Conservation (phyloP, 2,113 vertebrate species). For the Cheilinus undulatus region DNA sequence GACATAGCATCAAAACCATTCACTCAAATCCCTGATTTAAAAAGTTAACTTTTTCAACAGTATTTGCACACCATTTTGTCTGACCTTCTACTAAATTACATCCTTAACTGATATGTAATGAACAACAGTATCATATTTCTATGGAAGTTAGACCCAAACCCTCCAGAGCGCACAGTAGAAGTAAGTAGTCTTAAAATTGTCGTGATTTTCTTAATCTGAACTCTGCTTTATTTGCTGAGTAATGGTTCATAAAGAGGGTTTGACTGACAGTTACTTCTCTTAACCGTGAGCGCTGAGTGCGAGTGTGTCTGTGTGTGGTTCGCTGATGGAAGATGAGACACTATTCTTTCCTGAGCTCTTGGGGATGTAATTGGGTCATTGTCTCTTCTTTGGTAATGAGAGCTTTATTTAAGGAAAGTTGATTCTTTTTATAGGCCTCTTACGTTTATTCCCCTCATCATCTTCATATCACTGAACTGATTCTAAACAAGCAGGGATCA, state of each 20-base stretch:
- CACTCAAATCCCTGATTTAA: too few relatives aligned
- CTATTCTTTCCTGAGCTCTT: constrained; percentile 43
- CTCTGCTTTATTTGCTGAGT: not conserved
- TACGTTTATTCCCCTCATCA: constrained; percentile 12
- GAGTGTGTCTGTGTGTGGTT: not conserved
- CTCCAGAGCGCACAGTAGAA: too few relatives aligned
- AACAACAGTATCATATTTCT: too few relatives aligned
- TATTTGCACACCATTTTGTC: too few relatives aligned
- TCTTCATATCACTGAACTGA: not conserved
- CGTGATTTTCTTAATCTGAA: not conserved
- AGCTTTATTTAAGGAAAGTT: constrained; percentile 7
- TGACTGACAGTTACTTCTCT: constrained; percentile 6
- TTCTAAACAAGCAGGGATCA: constrained; percentile 19
- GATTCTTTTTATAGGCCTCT: constrained; percentile 15
- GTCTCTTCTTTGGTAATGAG: constrained; percentile 53
- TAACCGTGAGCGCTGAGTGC: not conserved
- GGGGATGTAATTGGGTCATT: constrained; percentile 57
- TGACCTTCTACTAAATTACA: too few relatives aligned
- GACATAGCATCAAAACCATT: too few relatives aligned
- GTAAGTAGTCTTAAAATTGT: not conserved
- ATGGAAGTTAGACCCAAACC: too few relatives aligned
- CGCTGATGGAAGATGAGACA: constrained; percentile 34
- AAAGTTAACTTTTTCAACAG: too few relatives aligned
- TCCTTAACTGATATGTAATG: too few relatives aligned
- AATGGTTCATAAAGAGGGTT: not conserved